Evolutionary conservation across 2,113 vertebrate species (phyloP), one percentile per base, ranked within the genome.

Genomic region (Leptobrachium ailaonicum): DNA sequence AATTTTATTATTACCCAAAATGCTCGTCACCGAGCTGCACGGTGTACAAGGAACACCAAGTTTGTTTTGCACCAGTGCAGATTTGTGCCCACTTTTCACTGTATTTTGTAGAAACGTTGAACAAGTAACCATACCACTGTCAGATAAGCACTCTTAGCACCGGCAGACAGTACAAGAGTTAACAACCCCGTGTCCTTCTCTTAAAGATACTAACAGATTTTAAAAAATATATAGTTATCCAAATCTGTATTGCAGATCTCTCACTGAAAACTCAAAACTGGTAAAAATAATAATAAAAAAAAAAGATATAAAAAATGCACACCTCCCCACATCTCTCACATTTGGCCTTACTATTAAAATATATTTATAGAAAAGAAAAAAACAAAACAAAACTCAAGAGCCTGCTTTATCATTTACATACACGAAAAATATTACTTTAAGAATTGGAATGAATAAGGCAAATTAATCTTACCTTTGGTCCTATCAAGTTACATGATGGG

Each of bases 371-470:
- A 62, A 80, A 73, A 32, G 58, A 70, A 70, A 54, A 40, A 69
- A 45, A 66, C 63, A 44, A 47, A 78, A 44, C 56, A 73, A 67
- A 68, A 32, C 20, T 32, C 20, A 80, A 80, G 71, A 73, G 56
- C 20, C 6, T 50, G 13, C 41, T 80, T 47, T 79, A 10, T 62
- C 66, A 84, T 5, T n/a, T 77, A 85, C 71, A 82, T 53, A 78
- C 76, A 82, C 85, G 84, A 84, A 80, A 80, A 84, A 87, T 80
- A 80, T 62, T 68, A 75, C 53, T 74, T 63, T 80, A 73, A 56
- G 73, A 13, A 69, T 63, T 87, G 84, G 70, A 47, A 77, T 64
- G 74, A 71, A 70, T 72, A 78, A 10, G 82, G 73, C 83, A 80
- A 58, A 76, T 71, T 76, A 13, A 76, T 73, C 8, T 63, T 77